Evolutionary conservation across 2,888 invertebrate species (phyloP), one percentile per base, ranked within the genome.

Genomic region (Mallateleia sp.): DNA sequence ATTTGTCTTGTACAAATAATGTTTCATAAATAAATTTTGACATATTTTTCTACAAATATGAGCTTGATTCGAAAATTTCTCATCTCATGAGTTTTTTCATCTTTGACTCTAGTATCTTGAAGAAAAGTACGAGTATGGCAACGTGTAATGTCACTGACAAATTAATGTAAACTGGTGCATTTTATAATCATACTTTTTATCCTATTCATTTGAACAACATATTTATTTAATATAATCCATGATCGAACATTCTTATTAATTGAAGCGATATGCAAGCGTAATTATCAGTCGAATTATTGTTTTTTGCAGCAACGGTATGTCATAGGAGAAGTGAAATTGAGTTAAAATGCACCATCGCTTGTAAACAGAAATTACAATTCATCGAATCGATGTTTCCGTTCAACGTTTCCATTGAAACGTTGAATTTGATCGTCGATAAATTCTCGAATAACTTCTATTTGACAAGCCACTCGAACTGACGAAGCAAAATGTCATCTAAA

Each of bases 91-190:
- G 52, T 60, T 74, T 22, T 58, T 52, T 2, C 28, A 54, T 34
- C 62, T 52, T 74, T 72, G 64, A 83, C 56, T 83, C 47, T 71
- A 69, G 67, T 25, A 64, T 45, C 9, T 62, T 72, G 25, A 22
- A 77, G 9, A 64, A 80, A 34, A 72, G 67, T 28, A 8, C 28
- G 64, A 90, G 88, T 92, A 93, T 93, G 93, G 92, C 93, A 92
- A 92, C 91, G 87, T 89, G 90, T 90, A 89, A 90, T 89, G 91
- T 90, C 81, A 83, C 28, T 72, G 81, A 85, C 87, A 85, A 74
- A 75, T 81, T 32, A 67, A 45, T 24, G 79, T 80, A 87, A 86
- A 83, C 71, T 24, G 38, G 66, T 66, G 67, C 54, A 50, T 52
- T 81, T 69, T 42, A 45, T 58, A 66, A 74, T 56, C 56, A 74